Base-by-base conservation (phyloP, 1,140 invertebrate genomes). In the Capitella teleta region DNA sequence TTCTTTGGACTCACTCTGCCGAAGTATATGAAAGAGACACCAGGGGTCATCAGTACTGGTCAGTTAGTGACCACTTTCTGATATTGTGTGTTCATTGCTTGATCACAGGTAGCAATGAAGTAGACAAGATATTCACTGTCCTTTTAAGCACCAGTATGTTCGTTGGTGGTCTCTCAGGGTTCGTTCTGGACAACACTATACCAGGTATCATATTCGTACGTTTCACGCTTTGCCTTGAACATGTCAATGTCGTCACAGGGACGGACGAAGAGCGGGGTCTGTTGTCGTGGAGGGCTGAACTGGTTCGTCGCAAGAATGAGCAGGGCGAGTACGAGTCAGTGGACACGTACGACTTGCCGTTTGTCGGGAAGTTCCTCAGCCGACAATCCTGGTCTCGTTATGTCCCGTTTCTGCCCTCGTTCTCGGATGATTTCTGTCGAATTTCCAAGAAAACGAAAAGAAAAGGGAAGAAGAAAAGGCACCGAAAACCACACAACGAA, bases 21-120 rank as follows among this genome's bases (percentile, higher is more conserved):
- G 12, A 14, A 28, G 12, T 54, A 46, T 45, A 28, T 52, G 34
- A 74, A 79, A 10, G 66, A 74, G 10, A 71, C 86, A 67, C 74
- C 78, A 5, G 76, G 74, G 2, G 74, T 72, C 14, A 82, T 87
- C 24, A 61, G 80, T 47, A 84, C 82, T 0, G 84, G 84, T 63
- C 51, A 44, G 16, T 34, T 40, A 34, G 8, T 34, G 8, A 34
- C 8, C n/a, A n/a, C 30, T 8, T 10, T 34, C 8, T 34, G 30
- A 34, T n/a, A 34, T 34, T 8, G 30, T 10, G 30, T n/a, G 30
- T 34, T n/a, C 30, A 34, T n/a, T n/a, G 30, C 8, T 34, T 34
- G n/a, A 34, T 18, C 36, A 8, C 49, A 67, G 63, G 63, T 10
- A 60, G 34, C 47, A 41, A 44, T 2, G 46, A 55, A 16, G 42